Percentiles rank a stretch among this genome's conserved stretches.
Evolutionary conservation across 1,140 invertebrate species (phyloP).

Genomic region (Trichogramma pretiosum): DNA sequence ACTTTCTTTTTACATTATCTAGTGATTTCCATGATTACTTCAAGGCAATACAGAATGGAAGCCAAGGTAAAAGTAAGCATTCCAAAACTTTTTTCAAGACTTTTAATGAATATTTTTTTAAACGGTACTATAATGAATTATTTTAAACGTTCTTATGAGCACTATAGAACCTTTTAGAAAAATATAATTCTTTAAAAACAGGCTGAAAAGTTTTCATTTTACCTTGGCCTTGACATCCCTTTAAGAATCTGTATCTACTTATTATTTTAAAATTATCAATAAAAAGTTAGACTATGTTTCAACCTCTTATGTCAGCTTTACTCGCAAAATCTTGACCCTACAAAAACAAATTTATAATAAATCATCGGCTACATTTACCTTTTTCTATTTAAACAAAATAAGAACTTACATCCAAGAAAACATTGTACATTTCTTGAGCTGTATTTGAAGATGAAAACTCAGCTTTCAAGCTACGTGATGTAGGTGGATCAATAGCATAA

Average conservation of each 20-base stretch:
- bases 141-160: no score
- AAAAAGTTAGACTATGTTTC: conserved; percentile 21
- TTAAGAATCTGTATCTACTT: background rate
- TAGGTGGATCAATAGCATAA: conserved; percentile 38
- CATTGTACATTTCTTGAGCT: conserved; percentile 41
- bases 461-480: conserved; percentile 39
- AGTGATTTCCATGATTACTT: no score
- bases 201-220: no score
- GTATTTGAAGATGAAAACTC: conserved; percentile 37
- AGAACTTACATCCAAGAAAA: conserved; percentile 39
- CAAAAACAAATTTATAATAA: conserved; percentile 12
- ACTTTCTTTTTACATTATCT: conserved; percentile 15
- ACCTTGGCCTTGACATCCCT: no score
- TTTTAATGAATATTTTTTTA: background rate
- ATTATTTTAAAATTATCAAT: background rate
- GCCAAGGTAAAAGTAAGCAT: no score
- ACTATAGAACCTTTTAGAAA: no score
- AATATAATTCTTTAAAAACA: no score
- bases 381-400: background rate
- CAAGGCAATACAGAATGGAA: no score
- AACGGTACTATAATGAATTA: background rate
- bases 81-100: conserved; percentile 9
- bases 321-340: conserved; percentile 28
- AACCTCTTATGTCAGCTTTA: conserved; percentile 21
- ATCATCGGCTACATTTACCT: background rate